Evolutionary conservation across 2,797 vertebrate species (phyloP).

Genomic region (Acrocephalus scirpaceus): DNA sequence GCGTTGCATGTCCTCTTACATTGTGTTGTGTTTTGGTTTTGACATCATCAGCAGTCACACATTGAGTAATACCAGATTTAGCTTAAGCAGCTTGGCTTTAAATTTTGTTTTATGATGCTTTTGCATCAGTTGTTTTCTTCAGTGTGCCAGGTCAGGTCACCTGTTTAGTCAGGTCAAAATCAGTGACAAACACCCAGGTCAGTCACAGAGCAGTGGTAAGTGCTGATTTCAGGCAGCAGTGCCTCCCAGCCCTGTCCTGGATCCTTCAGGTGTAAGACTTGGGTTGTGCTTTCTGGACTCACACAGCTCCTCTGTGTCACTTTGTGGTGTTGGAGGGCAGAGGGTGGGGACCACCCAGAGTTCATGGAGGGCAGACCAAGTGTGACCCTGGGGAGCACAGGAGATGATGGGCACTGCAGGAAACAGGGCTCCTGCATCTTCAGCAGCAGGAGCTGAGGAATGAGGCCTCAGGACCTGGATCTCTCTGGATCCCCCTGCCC

Average conservation of each 20-base stretch:
- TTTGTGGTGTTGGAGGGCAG: neutral
- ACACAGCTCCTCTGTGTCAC: neutral
- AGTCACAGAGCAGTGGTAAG: neutral
- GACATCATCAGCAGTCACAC: neutral
- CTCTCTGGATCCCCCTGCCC: neutral
- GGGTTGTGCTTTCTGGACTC: neutral
- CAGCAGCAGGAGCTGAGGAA: neutral
- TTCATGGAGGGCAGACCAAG: neutral
- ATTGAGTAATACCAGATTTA: neutral
- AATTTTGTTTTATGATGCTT: neutral
- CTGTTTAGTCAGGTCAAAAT: neutral
- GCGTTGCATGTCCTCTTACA: neutral
- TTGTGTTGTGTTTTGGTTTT: neutral
- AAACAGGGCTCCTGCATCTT: neutral
- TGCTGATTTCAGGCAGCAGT: neutral
- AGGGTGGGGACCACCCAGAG: rapidly evolving
- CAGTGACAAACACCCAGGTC: neutral
- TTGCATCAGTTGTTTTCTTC: neutral
- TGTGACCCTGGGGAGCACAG: neutral
- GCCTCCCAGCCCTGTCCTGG: neutral
- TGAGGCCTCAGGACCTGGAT: rapidly evolving
- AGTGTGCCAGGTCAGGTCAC: neutral
- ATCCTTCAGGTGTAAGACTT: neutral
- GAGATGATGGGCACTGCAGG: neutral
- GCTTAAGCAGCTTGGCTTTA: neutral